phyloP scores from a whole-genome alignment of 2,888 invertebrate genomes.

The Allophyes oxyacanthae region DNA sequence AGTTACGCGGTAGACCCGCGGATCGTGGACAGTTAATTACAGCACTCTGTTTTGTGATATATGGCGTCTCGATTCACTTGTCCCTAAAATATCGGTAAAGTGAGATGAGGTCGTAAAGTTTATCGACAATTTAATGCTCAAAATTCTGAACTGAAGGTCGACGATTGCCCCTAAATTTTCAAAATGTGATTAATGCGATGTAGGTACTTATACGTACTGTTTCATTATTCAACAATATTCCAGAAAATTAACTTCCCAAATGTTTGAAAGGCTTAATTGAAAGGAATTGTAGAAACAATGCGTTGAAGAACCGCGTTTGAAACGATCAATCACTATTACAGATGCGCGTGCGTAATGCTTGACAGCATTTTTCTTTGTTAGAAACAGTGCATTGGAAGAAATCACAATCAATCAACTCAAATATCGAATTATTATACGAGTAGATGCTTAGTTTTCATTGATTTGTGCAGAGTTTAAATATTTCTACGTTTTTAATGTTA shows the following conservation, averaged over 20 bases:
- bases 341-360: slow-evolving; percentile 4
- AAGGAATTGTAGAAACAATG: no score
- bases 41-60: slow-evolving; percentile 57
- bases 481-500: slow-evolving; percentile 11
- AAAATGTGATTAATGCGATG: no score
- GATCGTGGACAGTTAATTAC: slow-evolving; percentile 56
- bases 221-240: no score
- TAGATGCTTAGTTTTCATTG: slow-evolving; percentile 48
- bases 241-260: no score
- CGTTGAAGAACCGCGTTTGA: slow-evolving; percentile 2
- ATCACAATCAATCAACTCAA: slow-evolving; percentile 61
- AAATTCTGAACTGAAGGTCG: slow-evolving; percentile 57
- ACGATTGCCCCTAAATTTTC: slow-evolving; percentile 42
- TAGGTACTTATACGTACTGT: no score
- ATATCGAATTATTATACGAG: slow-evolving; percentile 64
- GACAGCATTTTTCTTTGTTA: slow-evolving; percentile 2
- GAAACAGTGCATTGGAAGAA: slow-evolving; percentile 26
- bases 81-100: slow-evolving; percentile 67
- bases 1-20: no score
- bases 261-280: no score
- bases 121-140: slow-evolving; percentile 66
- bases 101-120: slow-evolving; percentile 67
- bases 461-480: slow-evolving; percentile 32
- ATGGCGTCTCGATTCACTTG: slow-evolving; percentile 44
- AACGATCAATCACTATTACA: slow-evolving; percentile 33